phyloP scores from a whole-genome alignment of 37 sponge, comb jelly and placozoan genomes.

The Bolinopsis microptera region DNA sequence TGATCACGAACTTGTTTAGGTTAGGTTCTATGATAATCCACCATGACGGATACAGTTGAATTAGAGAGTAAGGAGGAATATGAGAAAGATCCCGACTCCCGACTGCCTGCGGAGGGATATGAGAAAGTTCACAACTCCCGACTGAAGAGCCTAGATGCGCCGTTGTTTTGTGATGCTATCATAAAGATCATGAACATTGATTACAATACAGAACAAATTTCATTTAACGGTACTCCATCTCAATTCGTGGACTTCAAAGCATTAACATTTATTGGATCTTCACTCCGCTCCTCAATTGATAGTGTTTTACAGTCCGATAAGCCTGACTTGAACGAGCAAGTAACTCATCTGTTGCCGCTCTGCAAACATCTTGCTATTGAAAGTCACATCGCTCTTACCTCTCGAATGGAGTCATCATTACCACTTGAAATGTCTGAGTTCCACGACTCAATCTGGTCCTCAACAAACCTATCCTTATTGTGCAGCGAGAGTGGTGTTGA shows the following conservation, averaged over 20 bases:
- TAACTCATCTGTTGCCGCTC: not conserved
- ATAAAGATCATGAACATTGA: not conserved
- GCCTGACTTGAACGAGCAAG: not conserved
- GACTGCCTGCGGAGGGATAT: too few relatives aligned
- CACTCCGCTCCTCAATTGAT: not conserved
- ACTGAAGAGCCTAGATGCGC: too few relatives aligned
- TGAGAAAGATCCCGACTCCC: too few relatives aligned
- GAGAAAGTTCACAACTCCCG: too few relatives aligned
- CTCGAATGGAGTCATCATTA: not conserved
- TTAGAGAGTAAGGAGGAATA: too few relatives aligned
- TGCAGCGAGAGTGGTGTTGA: not conserved
- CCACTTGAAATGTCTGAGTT: not conserved
- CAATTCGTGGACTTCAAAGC: not conserved
- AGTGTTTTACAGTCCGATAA: not conserved
- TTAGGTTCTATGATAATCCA: too few relatives aligned
- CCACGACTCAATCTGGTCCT: not conserved
- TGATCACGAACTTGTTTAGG: too few relatives aligned
- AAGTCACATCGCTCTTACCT: not conserved
- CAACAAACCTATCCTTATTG: not conserved
- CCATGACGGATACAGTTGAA: too few relatives aligned
- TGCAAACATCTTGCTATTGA: not conserved
- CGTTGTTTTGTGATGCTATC: slow-evolving; percentile 7
- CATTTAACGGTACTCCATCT: not conserved
- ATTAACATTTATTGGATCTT: not conserved
- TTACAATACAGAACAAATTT: not conserved